A percentile compares a stretch with the other conserved stretches of the same genome.
Evolutionary conservation across 2,888 invertebrate genomes (phyloP).

Genomic region (Caenorhabditis zanzibari): DNA sequence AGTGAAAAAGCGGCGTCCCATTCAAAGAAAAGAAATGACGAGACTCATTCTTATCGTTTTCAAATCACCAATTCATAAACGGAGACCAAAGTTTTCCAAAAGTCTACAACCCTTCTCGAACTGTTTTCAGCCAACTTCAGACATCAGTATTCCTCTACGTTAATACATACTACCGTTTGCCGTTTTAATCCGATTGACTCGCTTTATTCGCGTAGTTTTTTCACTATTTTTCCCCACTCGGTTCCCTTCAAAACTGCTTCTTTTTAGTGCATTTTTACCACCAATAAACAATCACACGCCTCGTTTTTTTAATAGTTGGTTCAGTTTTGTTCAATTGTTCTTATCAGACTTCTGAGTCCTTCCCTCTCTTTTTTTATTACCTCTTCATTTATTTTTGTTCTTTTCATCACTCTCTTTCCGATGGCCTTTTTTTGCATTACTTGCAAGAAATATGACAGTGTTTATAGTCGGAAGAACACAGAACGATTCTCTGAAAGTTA

Average conservation of each 20-base stretch:
- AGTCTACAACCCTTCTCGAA: background rate
- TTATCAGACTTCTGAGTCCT: conserved; percentile 20
- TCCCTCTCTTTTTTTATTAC: conserved; percentile 32
- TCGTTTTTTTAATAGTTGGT: conserved; percentile 7
- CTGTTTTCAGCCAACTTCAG: conserved; percentile 18
- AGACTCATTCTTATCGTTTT: conserved; percentile 25
- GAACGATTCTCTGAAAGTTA: conserved; percentile 10
- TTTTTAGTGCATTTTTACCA: conserved; percentile 50
- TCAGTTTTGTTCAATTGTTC: conserved; percentile 20
- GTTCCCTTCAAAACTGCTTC: conserved; percentile 33
- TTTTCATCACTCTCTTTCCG: background rate
- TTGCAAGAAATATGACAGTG: conserved; percentile 35
- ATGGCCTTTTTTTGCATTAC: background rate
- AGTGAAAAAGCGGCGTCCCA: conserved; percentile 25
- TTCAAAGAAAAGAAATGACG: conserved; percentile 47
- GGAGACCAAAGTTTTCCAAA: conserved; percentile 35
- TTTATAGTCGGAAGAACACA: conserved; percentile 13
- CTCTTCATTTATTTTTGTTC: conserved; percentile 15
- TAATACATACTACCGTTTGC: conserved; percentile 20
- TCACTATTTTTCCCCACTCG: background rate
- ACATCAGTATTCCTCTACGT: background rate
- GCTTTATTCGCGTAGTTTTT: conserved; percentile 15
- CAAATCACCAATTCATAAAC: conserved; percentile 22
- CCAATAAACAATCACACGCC: conserved; percentile 46
- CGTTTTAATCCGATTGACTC: conserved; percentile 53